Evolutionary conservation across 2,113 vertebrate species (phyloP), one percentile per base, ranked within the genome.

Genomic region (Pygathrix nemaeus): DNA sequence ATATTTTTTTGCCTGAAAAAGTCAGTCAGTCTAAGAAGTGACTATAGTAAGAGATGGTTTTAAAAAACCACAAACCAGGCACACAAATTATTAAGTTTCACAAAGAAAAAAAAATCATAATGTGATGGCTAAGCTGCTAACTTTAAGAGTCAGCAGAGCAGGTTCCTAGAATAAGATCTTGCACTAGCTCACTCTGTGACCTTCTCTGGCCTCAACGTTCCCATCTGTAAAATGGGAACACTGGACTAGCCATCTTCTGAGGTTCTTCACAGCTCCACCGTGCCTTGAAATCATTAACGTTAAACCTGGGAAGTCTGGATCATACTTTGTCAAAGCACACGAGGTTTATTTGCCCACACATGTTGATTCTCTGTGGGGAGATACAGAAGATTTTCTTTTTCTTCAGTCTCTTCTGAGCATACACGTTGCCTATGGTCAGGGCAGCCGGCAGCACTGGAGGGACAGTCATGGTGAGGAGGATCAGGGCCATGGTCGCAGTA

Each of bases 281-380:
- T 43, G 40, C 38, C 35, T 72, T 48, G 23, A 32, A 66, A 81
- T 13, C 66, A 61, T 66, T 45, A 7, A 32, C 27, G 13, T 78
- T 48, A 57, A 38, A 66, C 45, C n/a, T 7, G 27, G 82, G 76
- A 57, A 86, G 61, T 55, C 70, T 1, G 50, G n/a, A 0, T 68
- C 97, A 55, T 98, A 99, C 98, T 98, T 99, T 99, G 98, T 99
- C 99, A 92, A 99, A 99, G 97, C 98, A 99, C 89, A 98, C 95
- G 1, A 99, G 98, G 98, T 99, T 99, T 75, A 99, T 97, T 78
- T 98, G 98, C 21, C 99, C 98, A 0, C 98, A 99, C 92, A 98
- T 97, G 48, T 99, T 99, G 97, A 99, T 99, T 91, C 98, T 98
- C 83, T 99, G 98, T 1, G 98, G 98, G 18, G 98, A 98, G 84